Base-by-base conservation (phyloP, 1,140 invertebrate species). In the Muscidifurax raptorellus region DNA sequence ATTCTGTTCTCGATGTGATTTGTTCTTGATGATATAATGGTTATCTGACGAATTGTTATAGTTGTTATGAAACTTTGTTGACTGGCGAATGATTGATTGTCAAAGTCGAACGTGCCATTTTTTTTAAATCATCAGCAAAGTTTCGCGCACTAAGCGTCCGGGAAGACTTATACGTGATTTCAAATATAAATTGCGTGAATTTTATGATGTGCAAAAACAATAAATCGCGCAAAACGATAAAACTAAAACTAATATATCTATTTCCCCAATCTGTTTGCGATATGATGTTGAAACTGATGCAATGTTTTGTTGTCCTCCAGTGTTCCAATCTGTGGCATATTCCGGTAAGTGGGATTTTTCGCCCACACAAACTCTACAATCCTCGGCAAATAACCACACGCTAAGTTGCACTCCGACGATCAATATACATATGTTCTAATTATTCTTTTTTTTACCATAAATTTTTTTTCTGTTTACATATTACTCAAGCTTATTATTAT, bases 281-380 rank as follows among this genome's bases (percentile, higher is more conserved):
- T 85, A 85, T 72, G 74, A 85, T 85, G 78, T 85, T 80, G 74
- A 90, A 93, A 93, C 93, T 93, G 91, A 93, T 90, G 89, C 90
- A 90, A 92, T 93, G 88, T 93, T 93, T 93, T 93, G 90, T 93
- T 93, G 93, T 92, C 91, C 93, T 94, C 85, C 85, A 97, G 96
- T 97, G 96, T 97, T 97, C 96, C 97, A 97, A 96, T 97, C 96
- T 94, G 96, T 97, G 96, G 97, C 97, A 94, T 97, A 97, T 95
- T 97, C 96, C 94, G 97, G 97, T 97, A 97, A 97, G 96, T 96
- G 94, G 94, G 92, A 92, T 90, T 89, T 89, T 88, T 83, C 78
- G 90, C 92, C 92, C 92, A 92, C 92, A 89, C 89, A 90, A 90
- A 88, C 88, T 85, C 89, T 89, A 89, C 89, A 88, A 90, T 87